A percentile compares a stretch with the other conserved stretches of the same genome.
These are phyloP conservation scores for Anthopleura xanthogrammica DNA, from an alignment of 92 coral and sea anemone species.

Conservation along the genomic window DNA sequence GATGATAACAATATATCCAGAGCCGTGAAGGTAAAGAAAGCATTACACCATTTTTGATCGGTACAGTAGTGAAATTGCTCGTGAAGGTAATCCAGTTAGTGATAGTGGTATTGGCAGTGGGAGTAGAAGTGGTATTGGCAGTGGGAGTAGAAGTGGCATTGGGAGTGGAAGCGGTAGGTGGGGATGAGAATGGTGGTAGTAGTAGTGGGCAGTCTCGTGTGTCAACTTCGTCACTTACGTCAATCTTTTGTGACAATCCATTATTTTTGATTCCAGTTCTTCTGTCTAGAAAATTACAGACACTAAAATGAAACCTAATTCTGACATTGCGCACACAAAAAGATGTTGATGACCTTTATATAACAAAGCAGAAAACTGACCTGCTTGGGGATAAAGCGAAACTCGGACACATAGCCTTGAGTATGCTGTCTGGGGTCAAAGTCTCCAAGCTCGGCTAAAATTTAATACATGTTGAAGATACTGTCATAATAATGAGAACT, in stretches of 20 bases:
- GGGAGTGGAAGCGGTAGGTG: not conserved
- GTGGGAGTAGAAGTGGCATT: not conserved
- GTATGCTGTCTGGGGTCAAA: constrained; percentile 70
- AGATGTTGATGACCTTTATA: not conserved
- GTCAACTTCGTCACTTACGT: constrained; percentile 51
- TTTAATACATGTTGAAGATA: not conserved
- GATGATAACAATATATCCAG: too few species aligned
- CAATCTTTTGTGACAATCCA: constrained; percentile 72
- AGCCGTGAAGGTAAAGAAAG: too few species aligned
- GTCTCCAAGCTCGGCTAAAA: constrained; percentile 93
- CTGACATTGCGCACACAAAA: not conserved
- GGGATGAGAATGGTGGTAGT: not conserved
- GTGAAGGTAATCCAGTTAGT: too few species aligned
- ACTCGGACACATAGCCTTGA: constrained; percentile 85
- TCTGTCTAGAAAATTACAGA: constrained; percentile 57
- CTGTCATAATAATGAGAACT: not conserved
- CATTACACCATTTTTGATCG: too few species aligned
- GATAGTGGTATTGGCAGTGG: too few species aligned
- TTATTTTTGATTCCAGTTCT: constrained; percentile 82
- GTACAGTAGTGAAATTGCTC: too few species aligned
- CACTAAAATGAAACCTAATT: not conserved
- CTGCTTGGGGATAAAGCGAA: constrained; percentile 90
- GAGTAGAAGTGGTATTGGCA: not conserved
- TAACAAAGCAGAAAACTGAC: constrained; percentile 25
- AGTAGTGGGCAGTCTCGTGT: not conserved